Conservation (phyloP, 2,797 vertebrate species). For the Ctenochaetus hawaiiensis region DNA sequence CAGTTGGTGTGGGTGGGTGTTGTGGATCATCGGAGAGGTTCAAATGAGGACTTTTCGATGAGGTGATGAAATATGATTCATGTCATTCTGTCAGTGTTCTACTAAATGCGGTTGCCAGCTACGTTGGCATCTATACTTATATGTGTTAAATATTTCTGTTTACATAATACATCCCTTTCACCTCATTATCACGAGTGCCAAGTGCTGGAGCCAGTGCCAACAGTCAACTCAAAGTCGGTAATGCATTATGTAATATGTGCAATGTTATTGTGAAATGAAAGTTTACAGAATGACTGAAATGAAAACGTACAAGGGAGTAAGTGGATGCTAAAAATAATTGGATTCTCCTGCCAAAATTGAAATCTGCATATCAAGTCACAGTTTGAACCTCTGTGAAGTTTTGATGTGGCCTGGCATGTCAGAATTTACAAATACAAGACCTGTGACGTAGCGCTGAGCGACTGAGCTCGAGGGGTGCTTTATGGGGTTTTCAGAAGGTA, state of each 20-base stretch:
- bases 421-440: too few relatives aligned
- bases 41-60: conserved; percentile 4
- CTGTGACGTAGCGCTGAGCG: too few relatives aligned
- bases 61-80: conserved; percentile 12
- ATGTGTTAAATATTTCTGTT: conserved; percentile 5
- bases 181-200: neutral
- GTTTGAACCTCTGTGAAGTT: neutral
- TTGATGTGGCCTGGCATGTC: neutral
- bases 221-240: too few relatives aligned
- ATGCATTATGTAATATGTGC: neutral
- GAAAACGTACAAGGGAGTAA: too few relatives aligned
- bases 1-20: conserved; percentile 3
- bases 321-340: neutral
- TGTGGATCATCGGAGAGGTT: neutral
- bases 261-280: neutral
- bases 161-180: neutral
- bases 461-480: too few relatives aligned
- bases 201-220: neutral
- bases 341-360: too few relatives aligned
- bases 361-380: conserved; percentile 1
- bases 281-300: neutral
- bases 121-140: neutral
- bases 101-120: neutral
- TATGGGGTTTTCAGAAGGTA: too few relatives aligned
- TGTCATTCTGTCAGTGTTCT: neutral